Conservation (phyloP, 2,113 vertebrate genomes). For the Zosterops pallidus region DNA sequence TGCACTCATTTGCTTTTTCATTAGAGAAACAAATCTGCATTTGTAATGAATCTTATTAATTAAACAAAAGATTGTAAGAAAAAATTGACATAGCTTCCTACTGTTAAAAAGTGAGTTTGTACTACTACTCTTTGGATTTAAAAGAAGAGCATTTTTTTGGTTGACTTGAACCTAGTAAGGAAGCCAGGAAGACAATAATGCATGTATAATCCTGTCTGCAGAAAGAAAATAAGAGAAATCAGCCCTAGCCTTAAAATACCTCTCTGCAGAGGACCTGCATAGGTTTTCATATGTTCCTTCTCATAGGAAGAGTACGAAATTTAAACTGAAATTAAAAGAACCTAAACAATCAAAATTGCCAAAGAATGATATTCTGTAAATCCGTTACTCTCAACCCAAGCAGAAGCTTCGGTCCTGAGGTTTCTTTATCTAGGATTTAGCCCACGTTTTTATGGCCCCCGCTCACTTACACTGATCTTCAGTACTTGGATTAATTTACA, state of each 20-base stretch:
- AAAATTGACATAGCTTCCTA: neutral
- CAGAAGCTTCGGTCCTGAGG: neutral
- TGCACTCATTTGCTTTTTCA: neutral
- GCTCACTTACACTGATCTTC: neutral
- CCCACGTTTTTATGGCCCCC: neutral
- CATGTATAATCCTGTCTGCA: neutral
- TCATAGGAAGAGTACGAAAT: neutral
- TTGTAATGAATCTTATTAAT: neutral
- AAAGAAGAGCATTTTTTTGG: neutral
- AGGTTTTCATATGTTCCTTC: neutral
- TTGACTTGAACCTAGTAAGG: neutral
- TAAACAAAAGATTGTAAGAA: neutral
- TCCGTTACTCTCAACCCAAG: neutral
- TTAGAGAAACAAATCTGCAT: neutral
- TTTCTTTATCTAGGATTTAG: neutral
- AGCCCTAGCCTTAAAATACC: neutral
- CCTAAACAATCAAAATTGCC: rapidly evolving
- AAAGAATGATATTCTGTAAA: neutral
- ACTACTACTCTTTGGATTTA: neutral
- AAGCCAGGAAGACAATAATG: neutral
- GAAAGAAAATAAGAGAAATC: neutral
- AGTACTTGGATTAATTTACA: neutral
- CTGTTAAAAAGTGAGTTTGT: neutral
- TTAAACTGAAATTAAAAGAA: neutral
- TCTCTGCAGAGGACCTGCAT: neutral